These are phyloP conservation scores for Spodoptera frugiperda DNA, from an alignment of 1,140 invertebrate genomes.

Conservation along the genomic window DNA sequence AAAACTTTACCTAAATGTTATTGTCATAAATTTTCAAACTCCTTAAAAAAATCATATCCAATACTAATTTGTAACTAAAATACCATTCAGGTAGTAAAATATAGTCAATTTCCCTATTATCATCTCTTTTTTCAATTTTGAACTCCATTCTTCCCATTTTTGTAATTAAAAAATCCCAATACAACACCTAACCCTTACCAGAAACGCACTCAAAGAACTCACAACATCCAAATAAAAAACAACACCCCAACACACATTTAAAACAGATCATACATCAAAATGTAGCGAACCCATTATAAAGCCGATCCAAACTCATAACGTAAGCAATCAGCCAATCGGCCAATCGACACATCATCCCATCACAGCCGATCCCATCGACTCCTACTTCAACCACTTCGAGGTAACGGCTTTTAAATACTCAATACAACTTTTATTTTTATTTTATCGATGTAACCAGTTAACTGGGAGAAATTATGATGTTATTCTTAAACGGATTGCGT, in stretches of 20 bases:
- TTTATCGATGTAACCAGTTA: not conserved
- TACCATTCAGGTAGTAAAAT: no score
- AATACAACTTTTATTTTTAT: not conserved
- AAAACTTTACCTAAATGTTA: no score
- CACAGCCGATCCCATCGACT: slow-evolving; percentile 3
- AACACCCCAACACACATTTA: not conserved
- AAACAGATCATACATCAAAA: not conserved
- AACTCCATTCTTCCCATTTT: no score
- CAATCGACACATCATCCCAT: not conserved
- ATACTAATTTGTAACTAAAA: no score
- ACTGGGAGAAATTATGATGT: not conserved
- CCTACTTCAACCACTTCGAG: slow-evolving; percentile 3
- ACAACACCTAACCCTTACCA: no score
- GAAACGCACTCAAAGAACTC: no score
- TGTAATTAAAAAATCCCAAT: no score
- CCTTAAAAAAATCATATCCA: no score
- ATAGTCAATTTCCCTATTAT: no score
- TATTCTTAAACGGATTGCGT: not conserved
- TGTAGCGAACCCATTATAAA: not conserved
- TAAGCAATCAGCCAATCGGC: not conserved
- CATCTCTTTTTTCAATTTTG: no score
- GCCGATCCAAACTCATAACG: slow-evolving; percentile 2
- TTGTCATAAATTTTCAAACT: no score
- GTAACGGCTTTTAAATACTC: not conserved
- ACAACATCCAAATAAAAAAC: no score